These are phyloP conservation scores for Trichonephila clavata DNA, from an alignment of 1,140 invertebrate genomes.

Conservation along the genomic window DNA sequence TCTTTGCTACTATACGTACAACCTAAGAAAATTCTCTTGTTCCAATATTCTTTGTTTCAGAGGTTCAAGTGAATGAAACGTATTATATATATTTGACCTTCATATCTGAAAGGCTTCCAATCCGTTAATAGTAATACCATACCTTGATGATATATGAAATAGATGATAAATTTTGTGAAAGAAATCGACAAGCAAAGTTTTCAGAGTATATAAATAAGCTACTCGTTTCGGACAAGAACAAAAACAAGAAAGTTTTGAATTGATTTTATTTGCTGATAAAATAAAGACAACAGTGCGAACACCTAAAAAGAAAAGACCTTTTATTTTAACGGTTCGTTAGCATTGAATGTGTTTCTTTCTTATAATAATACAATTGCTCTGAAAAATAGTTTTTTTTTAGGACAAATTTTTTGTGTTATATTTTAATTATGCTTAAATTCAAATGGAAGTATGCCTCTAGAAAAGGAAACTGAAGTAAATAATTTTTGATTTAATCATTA, in stretches of 20 bases:
- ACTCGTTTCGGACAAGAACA: background rate
- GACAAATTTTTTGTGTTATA: background rate
- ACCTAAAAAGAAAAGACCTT: background rate
- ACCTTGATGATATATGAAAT: background rate
- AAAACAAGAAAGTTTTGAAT: constrained; percentile 9
- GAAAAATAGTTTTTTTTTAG: background rate
- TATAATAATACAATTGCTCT: background rate
- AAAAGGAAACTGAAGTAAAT: background rate
- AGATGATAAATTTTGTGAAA: background rate
- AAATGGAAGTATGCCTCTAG: too few species aligned
- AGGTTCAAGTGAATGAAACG: background rate
- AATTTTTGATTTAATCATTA: background rate
- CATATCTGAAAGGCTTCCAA: constrained; percentile 21
- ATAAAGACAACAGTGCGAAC: constrained; percentile 20
- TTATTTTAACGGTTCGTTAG: constrained; percentile 2
- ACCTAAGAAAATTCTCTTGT: background rate
- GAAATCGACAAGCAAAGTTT: background rate
- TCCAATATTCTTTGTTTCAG: background rate
- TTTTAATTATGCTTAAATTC: background rate
- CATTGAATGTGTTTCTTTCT: background rate
- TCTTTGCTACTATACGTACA: background rate
- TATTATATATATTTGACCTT: constrained; percentile 1
- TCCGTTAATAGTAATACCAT: background rate
- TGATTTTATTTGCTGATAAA: constrained; percentile 6
- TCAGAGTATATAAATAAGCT: background rate